These are phyloP conservation scores for Pangasius mekongensis DNA, from an alignment of 2,797 vertebrate genomes.

Conservation along the genomic window DNA sequence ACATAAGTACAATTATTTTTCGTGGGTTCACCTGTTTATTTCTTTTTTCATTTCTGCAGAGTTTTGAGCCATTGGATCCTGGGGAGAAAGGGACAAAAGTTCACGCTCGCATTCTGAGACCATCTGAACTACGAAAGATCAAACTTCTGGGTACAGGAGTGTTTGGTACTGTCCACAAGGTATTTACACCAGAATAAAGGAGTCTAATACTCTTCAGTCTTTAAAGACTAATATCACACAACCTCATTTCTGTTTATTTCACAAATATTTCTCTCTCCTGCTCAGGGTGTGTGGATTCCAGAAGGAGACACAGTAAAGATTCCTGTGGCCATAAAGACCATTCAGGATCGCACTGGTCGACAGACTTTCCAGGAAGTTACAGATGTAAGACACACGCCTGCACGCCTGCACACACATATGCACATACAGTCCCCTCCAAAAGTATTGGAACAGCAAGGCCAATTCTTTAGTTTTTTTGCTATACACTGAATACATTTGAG, in stretches of 20 bases:
- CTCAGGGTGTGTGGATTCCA: conserved; percentile 92
- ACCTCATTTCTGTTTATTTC: not conserved
- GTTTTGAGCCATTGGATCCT: conserved; percentile 87
- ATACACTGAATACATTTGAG: not conserved
- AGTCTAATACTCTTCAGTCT: not conserved
- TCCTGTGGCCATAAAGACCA: conserved; percentile 93
- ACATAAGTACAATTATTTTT: not conserved
- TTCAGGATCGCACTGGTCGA: conserved; percentile 84
- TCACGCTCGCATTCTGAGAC: conserved; percentile 85
- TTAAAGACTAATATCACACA: not conserved
- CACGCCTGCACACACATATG: not conserved
- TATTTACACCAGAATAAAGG: conserved; percentile 56
- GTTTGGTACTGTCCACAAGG: conserved; percentile 93
- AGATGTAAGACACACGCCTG: conserved; percentile 78
- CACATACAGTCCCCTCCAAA: not conserved
- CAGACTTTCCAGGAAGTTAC: conserved; percentile 86
- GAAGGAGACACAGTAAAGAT: conserved; percentile 94
- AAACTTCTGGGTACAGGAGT: conserved; percentile 89
- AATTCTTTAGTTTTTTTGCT: not conserved
- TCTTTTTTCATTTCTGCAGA: conserved; percentile 67
- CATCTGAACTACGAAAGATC: conserved; percentile 85
- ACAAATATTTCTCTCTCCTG: conserved; percentile 5
- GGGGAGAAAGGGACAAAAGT: conserved; percentile 89
- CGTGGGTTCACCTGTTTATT: not conserved
- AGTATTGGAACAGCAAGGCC: not conserved